These are phyloP conservation scores for Melanotaenia nigrans DNA, from an alignment of 2,797 vertebrate species.

Conservation along the genomic window DNA sequence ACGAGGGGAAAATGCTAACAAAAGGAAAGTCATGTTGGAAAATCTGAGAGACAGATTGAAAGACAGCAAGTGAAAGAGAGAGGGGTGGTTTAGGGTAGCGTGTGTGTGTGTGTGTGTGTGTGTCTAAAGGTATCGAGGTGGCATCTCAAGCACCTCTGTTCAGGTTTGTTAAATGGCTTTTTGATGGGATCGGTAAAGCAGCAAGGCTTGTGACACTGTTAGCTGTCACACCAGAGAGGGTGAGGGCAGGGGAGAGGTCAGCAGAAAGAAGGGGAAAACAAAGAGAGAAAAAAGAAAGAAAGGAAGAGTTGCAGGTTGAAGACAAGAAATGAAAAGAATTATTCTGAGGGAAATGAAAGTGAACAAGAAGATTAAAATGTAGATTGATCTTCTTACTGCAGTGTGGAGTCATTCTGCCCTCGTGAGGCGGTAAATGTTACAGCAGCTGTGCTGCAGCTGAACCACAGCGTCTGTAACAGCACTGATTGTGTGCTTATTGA, in stretches of 20 bases:
- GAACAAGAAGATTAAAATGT: constrained; percentile 18
- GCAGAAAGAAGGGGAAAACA: constrained; percentile 18
- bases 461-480: neutral
- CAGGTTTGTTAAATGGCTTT: constrained; percentile 80
- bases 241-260: constrained; percentile 23
- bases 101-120: constrained; percentile 7
- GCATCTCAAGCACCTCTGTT: constrained; percentile 63
- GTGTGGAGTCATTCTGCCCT: constrained; percentile 78
- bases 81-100: neutral
- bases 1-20: too few relatives aligned
- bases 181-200: constrained; percentile 80
- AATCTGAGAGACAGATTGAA: constrained; percentile 21
- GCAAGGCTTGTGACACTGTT: constrained; percentile 71
- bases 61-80: constrained; percentile 22
- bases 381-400: constrained; percentile 28
- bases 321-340: constrained; percentile 19
- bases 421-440: constrained; percentile 63
- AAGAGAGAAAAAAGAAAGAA: constrained; percentile 14
- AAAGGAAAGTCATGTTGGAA: neutral
- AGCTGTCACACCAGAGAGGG: constrained; percentile 49
- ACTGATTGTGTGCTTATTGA: constrained; percentile 1
- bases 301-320: constrained; percentile 19
- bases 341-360: constrained; percentile 24
- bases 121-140: constrained; percentile 41
- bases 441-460: constrained; percentile 11